Evolutionary conservation across 2,888 invertebrate species (phyloP).

Genomic region (Notodonta ziczac): DNA sequence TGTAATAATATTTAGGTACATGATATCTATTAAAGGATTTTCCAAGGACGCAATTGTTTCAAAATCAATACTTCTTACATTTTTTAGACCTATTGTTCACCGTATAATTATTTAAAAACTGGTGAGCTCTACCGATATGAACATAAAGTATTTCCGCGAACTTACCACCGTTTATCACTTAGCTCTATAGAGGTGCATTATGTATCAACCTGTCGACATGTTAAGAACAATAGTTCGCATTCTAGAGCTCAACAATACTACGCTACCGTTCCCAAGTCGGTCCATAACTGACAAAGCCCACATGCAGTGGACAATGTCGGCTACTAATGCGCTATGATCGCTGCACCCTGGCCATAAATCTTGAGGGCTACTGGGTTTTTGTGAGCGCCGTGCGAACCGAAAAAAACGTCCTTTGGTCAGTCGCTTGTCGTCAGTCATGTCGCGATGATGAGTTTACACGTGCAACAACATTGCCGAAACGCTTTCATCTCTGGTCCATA

Average conservation of each 20-base stretch:
- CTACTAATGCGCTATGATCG: conserved; percentile 83
- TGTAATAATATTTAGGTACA: too few relatives aligned
- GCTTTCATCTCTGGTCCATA: conserved; percentile 22
- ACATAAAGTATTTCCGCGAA: conserved; percentile 42
- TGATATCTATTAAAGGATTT: too few relatives aligned
- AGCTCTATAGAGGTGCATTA: conserved; percentile 40
- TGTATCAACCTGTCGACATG: conserved; percentile 68
- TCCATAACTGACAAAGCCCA: conserved; percentile 58
- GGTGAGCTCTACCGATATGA: conserved; percentile 6
- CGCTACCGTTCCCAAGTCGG: conserved; percentile 49
- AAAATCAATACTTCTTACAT: not conserved
- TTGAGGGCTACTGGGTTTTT: conserved; percentile 64
- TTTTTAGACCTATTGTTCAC: not conserved
- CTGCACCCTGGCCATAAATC: conserved; percentile 76
- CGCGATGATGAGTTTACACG: conserved; percentile 24
- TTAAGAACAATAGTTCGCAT: conserved; percentile 64
- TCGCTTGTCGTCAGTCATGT: conserved; percentile 39
- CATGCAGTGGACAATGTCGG: conserved; percentile 73
- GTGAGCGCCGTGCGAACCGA: conserved; percentile 24
- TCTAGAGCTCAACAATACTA: conserved; percentile 26
- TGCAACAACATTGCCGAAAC: conserved; percentile 25
- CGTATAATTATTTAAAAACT: conserved; percentile 21
- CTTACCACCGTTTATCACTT: conserved; percentile 47
- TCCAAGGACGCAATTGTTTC: not conserved
- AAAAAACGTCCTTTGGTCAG: conserved; percentile 39